These are phyloP conservation scores for Noctua janthina DNA, from an alignment of 2,888 invertebrate genomes.

Conservation along the genomic window DNA sequence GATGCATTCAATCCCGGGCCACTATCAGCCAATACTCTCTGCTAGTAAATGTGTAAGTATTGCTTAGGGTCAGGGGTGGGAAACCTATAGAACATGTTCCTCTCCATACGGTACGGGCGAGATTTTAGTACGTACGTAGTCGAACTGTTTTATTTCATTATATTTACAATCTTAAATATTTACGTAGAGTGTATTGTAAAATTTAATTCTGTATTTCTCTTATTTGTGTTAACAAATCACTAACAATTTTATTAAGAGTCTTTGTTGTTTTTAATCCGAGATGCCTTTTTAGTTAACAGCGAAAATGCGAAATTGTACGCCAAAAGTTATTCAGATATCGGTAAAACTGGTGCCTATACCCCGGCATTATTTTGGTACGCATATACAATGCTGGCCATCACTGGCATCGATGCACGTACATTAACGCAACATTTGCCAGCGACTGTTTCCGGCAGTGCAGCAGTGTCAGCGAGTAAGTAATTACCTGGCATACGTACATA, in stretches of 20 bases:
- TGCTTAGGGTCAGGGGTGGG: conserved; percentile 34
- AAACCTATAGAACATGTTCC: neutral
- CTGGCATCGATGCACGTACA: conserved; percentile 35
- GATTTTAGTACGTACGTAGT: no score
- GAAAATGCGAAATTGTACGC: no score
- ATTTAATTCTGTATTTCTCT: neutral
- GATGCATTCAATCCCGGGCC: conserved; percentile 20
- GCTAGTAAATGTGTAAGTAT: conserved; percentile 41
- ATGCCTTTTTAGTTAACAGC: neutral
- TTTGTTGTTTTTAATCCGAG: neutral
- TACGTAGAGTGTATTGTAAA: neutral
- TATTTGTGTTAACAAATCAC: neutral
- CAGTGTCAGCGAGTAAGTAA: conserved; percentile 64
- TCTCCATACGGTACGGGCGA: neutral
- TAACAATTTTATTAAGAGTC: neutral
- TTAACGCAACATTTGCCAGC: conserved; percentile 68
- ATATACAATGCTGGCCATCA: neutral
- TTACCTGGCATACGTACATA: conserved; percentile 13
- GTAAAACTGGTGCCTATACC: neutral
- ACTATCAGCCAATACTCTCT: conserved; percentile 15
- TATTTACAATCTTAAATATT: neutral
- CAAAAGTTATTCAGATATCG: neutral
- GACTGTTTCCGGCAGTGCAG: conserved; percentile 60
- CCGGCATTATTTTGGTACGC: neutral
- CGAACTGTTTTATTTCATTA: neutral